These are phyloP conservation scores for Furcifer pardalis DNA, from an alignment of 2,797 vertebrate species.

Conservation along the genomic window DNA sequence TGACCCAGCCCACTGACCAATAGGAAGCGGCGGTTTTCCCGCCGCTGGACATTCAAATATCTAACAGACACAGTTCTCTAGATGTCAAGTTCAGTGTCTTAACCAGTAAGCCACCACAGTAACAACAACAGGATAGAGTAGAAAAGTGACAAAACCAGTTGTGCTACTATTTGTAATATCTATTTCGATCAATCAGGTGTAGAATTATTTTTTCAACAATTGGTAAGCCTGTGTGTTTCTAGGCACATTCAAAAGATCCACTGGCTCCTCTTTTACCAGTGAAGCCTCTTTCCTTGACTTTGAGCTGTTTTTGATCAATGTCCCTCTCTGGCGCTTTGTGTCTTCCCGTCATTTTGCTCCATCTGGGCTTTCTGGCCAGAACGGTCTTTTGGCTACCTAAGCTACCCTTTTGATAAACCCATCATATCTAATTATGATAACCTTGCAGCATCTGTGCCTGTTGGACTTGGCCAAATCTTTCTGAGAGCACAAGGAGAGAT, in stretches of 20 bases:
- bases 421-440: neutral
- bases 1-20: too few species aligned
- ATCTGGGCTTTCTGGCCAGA: conserved; percentile 12
- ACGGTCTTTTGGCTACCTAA: conserved; percentile 30
- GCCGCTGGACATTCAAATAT: too few species aligned
- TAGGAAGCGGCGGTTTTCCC: too few species aligned
- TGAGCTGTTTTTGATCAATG: neutral
- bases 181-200: too few species aligned
- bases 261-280: neutral
- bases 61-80: too few species aligned
- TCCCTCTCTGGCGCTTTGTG: conserved; percentile 5
- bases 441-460: neutral
- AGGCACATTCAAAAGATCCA: neutral
- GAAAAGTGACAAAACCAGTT: too few species aligned
- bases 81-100: too few species aligned
- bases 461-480: neutral
- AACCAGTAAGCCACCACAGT: too few species aligned
- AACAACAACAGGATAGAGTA: too few species aligned
- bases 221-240: too few species aligned
- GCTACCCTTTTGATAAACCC: neutral
- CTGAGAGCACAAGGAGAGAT: neutral
- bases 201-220: too few species aligned
- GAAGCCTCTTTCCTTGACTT: neutral
- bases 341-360: conserved; percentile 13
- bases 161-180: too few species aligned